phyloP scores from a whole-genome alignment of 2,888 invertebrate genomes.

The Eupelmus urozonus region DNA sequence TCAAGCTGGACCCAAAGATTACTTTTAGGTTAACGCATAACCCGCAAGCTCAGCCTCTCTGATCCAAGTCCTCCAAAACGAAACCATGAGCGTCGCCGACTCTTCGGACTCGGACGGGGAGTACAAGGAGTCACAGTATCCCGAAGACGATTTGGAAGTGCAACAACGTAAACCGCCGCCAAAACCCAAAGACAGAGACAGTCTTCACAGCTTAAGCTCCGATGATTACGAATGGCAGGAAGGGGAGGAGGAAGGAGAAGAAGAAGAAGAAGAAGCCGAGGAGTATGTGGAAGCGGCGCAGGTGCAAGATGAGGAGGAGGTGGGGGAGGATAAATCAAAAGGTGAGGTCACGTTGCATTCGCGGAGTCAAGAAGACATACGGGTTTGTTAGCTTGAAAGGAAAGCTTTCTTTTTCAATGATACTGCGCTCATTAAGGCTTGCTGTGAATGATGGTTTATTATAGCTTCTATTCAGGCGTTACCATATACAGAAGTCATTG shows the following conservation, averaged over 20 bases:
- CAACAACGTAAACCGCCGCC: background rate
- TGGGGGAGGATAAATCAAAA: background rate
- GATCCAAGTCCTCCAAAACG: background rate
- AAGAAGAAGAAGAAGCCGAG: background rate
- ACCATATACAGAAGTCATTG: too few species aligned
- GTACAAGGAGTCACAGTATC: background rate
- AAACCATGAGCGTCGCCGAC: background rate
- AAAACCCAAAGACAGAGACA: background rate
- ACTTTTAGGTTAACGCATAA: background rate
- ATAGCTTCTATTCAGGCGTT: too few species aligned
- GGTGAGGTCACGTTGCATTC: conserved; percentile 2
- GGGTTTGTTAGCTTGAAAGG: background rate
- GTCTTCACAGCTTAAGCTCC: too few species aligned
- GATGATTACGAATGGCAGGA: conserved; percentile 4
- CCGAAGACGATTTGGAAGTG: too few species aligned
- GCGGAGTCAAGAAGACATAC: background rate
- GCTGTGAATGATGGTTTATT: too few species aligned
- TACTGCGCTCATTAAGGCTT: background rate
- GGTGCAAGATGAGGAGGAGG: conserved; percentile 9
- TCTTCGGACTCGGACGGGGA: background rate
- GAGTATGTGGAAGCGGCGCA: background rate
- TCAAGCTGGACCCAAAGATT: background rate
- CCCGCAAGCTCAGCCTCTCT: background rate
- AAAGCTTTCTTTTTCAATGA: background rate
- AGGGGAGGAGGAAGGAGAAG: background rate